A percentile compares a stretch with the other conserved stretches of the same genome.
phyloP scores from a whole-genome alignment of 2,113 vertebrate genomes.

The Atlantisia rogersi region DNA sequence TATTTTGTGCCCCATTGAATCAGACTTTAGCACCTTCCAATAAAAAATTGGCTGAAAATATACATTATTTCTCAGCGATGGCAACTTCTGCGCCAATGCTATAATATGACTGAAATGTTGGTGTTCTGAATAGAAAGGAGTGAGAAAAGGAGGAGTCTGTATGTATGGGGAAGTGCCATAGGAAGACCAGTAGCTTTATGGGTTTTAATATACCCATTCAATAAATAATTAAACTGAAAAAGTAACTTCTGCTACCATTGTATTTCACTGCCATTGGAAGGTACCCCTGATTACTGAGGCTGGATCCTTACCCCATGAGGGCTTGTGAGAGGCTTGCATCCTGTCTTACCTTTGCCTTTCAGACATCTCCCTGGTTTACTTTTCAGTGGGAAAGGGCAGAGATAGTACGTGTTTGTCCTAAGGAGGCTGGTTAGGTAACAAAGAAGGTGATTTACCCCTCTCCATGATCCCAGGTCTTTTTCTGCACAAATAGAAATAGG shows the following conservation, averaged over 20 bases:
- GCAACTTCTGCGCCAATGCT: background rate
- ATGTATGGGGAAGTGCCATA: background rate
- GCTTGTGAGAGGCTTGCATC: background rate
- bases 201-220: background rate
- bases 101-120: background rate
- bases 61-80: background rate
- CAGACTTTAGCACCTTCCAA: background rate
- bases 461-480: background rate
- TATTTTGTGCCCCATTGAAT: background rate
- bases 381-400: background rate
- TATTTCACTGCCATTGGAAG: background rate
- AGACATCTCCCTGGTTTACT: background rate
- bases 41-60: background rate
- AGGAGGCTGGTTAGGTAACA: background rate
- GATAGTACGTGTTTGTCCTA: rapidly evolving
- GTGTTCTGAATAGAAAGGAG: background rate
- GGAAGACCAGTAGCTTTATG: background rate
- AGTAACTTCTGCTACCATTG: background rate
- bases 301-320: background rate
- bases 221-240: background rate
- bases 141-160: background rate
- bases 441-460: background rate
- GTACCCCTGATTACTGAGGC: background rate
- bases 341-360: background rate
- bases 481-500: background rate